Evolutionary conservation across 2,113 vertebrate genomes (phyloP).

Genomic region (Neodontobutis hainanensis): DNA sequence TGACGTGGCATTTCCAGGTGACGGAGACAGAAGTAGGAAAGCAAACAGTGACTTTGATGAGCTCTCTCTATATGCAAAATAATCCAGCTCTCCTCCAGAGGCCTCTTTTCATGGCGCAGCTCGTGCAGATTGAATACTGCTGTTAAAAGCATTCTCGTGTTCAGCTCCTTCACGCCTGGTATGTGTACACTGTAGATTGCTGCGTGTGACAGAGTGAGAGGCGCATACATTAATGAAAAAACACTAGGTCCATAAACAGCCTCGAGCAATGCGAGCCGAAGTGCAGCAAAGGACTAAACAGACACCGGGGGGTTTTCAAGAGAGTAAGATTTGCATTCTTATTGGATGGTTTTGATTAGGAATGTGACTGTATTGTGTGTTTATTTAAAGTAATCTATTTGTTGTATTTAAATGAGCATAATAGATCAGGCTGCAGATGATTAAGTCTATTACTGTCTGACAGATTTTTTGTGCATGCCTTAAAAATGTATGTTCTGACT

Average conservation of each 20-base stretch:
- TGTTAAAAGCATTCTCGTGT: neutral
- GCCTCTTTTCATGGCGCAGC: neutral
- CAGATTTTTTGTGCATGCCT: neutral
- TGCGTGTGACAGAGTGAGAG: neutral
- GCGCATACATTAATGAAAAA: neutral
- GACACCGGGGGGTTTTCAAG: neutral
- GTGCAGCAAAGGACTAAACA: neutral
- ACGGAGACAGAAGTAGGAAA: neutral
- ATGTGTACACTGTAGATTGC: neutral
- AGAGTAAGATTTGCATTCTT: neutral
- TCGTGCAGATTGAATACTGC: neutral
- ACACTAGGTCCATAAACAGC: constrained; percentile 6
- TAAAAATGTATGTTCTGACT: neutral
- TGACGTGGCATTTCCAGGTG: constrained; percentile 3
- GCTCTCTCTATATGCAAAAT: constrained; percentile 13
- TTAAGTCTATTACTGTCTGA: neutral
- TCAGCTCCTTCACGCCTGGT: neutral
- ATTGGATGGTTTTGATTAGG: neutral
- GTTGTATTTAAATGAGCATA: constrained; percentile 5
- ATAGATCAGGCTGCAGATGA: neutral
- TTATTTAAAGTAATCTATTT: constrained; percentile 1
- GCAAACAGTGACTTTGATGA: constrained; percentile 11
- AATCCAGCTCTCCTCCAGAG: constrained; percentile 5
- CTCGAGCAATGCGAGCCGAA: neutral
- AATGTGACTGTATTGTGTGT: neutral